Evolutionary conservation across 2,113 vertebrate species (phyloP), one percentile per base, ranked within the genome.

Genomic region (Podarcis raffonei): DNA sequence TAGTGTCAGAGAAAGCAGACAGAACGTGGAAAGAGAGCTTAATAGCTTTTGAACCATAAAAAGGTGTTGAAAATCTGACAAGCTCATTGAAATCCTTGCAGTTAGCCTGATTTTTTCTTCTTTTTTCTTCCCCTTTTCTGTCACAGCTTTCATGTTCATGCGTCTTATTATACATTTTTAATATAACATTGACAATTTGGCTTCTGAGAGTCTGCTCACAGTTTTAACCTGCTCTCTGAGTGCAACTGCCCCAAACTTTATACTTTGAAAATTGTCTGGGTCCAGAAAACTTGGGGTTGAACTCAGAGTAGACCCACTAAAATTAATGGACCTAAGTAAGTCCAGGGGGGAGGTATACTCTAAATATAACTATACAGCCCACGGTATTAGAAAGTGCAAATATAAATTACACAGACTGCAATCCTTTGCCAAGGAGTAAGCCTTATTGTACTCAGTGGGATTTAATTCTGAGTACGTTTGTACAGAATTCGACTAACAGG

Each of bases 1-100:
- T 53, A 80, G 39, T 87, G 77, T 80, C 39, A 80, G 76, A 80
- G 69, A 87, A 79, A 71, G 76, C 53, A 87, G 76, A 80, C 59
- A 80, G 85, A 80, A 87, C 4, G 77, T 71, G 85, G 76, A 80
- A 87, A 35, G 62, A 87, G 65, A 87, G 62, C 76, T 57, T 81
- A 87, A 87, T 87, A 80, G 85, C 62, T 87, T 80, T 87, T 80
- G 85, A 87, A 87, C 77, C 77, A 87, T 87, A 87, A 87, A 87
- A 87, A 80, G 85, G 65, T 87, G 77, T 80, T 87, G 85, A 81
- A 77, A 80, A 80, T 87, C 72, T 76, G 84, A 85, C 84, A 85
- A 71, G 39, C 85, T 87, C 65, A 80, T 37, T 87, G 85, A 87
- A 87, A 80, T 79, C 85, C 30, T 69, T 69, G 77, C 42, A 71